Evolutionary conservation across 2,113 vertebrate genomes (phyloP), one percentile per base, ranked within the genome.

Genomic region (Ctenomys sociabilis): DNA sequence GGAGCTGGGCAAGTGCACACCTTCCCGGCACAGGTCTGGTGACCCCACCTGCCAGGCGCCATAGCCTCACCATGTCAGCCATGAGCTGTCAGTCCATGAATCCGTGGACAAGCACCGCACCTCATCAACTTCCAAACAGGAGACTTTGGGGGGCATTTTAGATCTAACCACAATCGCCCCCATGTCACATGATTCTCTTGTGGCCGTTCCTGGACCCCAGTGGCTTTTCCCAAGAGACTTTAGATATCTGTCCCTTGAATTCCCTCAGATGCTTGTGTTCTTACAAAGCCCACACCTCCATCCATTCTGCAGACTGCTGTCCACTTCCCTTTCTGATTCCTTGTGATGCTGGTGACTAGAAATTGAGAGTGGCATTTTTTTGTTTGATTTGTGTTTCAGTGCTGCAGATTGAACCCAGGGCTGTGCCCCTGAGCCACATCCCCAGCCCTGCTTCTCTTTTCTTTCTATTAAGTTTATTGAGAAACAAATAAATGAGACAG

Each of bases 151-250:
- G 75, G 43, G 30, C 28, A 17, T 30, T 49, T 11, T 45, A 49
- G 43, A 11, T 49, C 43, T 32, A 49, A 26, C 26, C 13, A 3
- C 26, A 28, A 3, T 11, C 61, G 5, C 17, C 26, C 61, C 14
- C 45, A 4, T 0, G 0, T 19, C 17, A 7, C n/a, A n/a, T 35
- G 45, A 37, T 4, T 49, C 2, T 24, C 40, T 35, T 9, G 10
- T 32, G 63, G 59, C n/a, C 35, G 52, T 86, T 12, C 11, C 35
- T 6, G 3, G 66, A 57, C 32, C 32, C 35, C 70, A 40, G 14
- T 14, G 35, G 84, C 63, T 7, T 0, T 43, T 30, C 32, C 21
- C 35, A 49, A 57, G 37, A 3, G 11, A n/a, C 49, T 49, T 28
- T 70, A n/a, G 61, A 49, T 8, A 17, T 8, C 8, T 10, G 77